These are phyloP conservation scores for Bombus pascuorum DNA, from an alignment of 1,140 invertebrate genomes.

Conservation along the genomic window DNA sequence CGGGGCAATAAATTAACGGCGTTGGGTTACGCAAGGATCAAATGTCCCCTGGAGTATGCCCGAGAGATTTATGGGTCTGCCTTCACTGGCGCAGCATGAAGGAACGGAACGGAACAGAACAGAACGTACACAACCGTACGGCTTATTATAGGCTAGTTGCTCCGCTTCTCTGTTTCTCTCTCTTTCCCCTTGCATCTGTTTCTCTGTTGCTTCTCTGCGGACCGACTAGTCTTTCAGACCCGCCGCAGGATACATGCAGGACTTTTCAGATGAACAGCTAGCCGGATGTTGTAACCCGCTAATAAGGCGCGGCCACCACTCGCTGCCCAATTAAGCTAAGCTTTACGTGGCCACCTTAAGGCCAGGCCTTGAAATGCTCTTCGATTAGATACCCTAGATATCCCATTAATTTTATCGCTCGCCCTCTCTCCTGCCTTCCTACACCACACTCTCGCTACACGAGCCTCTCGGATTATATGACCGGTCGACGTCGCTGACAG, in stretches of 20 bases:
- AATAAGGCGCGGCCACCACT: conserved; percentile 79
- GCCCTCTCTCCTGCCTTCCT: not conserved
- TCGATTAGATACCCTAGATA: conserved; percentile 77
- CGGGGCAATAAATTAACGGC: conserved; percentile 83
- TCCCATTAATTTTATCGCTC: conserved; percentile 76
- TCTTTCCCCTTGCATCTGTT: not conserved
- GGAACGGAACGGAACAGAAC: conserved; percentile 80
- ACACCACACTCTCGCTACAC: not conserved
- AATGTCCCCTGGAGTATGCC: conserved; percentile 83
- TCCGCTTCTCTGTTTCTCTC: conserved; percentile 70
- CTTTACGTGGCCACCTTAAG: conserved; percentile 75
- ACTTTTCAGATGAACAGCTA: conserved; percentile 81
- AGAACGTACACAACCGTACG: conserved; percentile 76
- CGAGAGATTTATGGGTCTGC: conserved; percentile 82
- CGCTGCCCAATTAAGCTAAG: conserved; percentile 76
- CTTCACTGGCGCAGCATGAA: conserved; percentile 80
- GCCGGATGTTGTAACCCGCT: conserved; percentile 79
- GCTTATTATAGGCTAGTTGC: conserved; percentile 81
- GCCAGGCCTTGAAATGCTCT: conserved; percentile 73
- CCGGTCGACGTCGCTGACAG: conserved; percentile 48
- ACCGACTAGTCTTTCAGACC: conserved; percentile 68
- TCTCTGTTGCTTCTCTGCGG: conserved; percentile 1
- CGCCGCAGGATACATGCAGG: conserved; percentile 79
- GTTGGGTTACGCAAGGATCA: conserved; percentile 84
- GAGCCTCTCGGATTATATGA: conserved; percentile 53